These are phyloP conservation scores for Carcina quercana DNA, from an alignment of 2,888 invertebrate species.

Conservation along the genomic window DNA sequence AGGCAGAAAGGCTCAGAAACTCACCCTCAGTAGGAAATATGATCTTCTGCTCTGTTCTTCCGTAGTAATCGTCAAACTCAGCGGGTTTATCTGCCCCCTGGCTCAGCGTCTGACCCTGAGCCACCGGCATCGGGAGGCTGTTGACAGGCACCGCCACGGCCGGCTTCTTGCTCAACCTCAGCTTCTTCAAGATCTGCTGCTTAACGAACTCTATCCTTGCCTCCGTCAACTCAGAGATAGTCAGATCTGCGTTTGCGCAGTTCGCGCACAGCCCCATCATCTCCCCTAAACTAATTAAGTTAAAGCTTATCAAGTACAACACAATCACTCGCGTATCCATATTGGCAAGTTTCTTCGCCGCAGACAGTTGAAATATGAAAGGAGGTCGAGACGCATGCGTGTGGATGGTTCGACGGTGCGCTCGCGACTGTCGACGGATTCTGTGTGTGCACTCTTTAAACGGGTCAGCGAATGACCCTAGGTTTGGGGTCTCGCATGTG, in stretches of 20 bases:
- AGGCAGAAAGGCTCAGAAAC: no score
- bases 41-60: constrained; percentile 88
- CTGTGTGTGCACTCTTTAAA: neutral
- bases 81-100: constrained; percentile 72
- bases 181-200: constrained; percentile 87
- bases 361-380: constrained; percentile 50
- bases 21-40: constrained; percentile 87
- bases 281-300: constrained; percentile 40
- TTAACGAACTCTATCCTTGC: constrained; percentile 87
- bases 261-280: constrained; percentile 51
- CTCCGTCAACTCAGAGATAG: constrained; percentile 75
- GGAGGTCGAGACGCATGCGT: constrained; percentile 55
- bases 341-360: constrained; percentile 42
- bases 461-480: no score
- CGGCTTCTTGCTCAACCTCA: constrained; percentile 84
- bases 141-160: constrained; percentile 75
- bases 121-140: constrained; percentile 83
- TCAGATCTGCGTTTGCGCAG: constrained; percentile 59
- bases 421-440: constrained; percentile 34
- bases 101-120: constrained; percentile 79
- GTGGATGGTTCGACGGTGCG: constrained; percentile 25
- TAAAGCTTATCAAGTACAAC: constrained; percentile 21
- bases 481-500: no score
- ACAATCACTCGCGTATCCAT: constrained; percentile 41
- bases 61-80: constrained; percentile 85